Evolutionary conservation across 2,888 invertebrate genomes (phyloP).

Genomic region (Tetramorium bicarinatum): DNA sequence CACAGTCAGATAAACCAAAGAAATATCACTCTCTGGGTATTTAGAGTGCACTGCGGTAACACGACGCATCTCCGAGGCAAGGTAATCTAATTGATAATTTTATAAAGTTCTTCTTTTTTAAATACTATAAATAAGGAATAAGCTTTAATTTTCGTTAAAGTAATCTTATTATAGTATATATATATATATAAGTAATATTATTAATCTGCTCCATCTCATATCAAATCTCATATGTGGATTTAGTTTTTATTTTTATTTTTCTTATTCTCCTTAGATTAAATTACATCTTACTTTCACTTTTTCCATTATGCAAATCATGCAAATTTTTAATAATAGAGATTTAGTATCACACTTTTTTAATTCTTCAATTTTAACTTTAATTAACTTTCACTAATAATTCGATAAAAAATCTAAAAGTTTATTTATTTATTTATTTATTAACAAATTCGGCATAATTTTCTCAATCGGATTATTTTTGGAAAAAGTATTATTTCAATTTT

Average conservation of each 20-base stretch:
- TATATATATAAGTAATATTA: no score
- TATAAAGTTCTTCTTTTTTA: background rate
- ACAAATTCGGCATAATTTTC: background rate
- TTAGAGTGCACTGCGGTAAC: slow-evolving; percentile 90
- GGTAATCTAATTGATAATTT: slow-evolving; percentile 85
- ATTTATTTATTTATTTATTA: background rate
- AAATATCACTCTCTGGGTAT: slow-evolving; percentile 91
- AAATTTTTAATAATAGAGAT: background rate
- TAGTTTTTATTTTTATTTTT: background rate
- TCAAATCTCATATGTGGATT: background rate
- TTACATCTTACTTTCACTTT: background rate
- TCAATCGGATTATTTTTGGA: background rate
- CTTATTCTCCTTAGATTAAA: background rate
- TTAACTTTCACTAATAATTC: background rate
- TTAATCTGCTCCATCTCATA: background rate
- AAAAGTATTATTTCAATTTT: background rate
- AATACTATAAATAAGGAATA: background rate
- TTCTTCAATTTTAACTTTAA: background rate
- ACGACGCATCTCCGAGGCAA: slow-evolving; percentile 89
- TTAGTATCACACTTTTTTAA: background rate
- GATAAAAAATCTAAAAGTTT: background rate
- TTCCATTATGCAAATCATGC: background rate
- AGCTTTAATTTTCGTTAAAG: background rate
- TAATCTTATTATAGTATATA: no score
- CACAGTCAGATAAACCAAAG: slow-evolving; percentile 81